A percentile compares a stretch with the other conserved stretches of the same genome.
Conservation (phyloP, 2,797 vertebrate species). For the Amniataba percoides region DNA sequence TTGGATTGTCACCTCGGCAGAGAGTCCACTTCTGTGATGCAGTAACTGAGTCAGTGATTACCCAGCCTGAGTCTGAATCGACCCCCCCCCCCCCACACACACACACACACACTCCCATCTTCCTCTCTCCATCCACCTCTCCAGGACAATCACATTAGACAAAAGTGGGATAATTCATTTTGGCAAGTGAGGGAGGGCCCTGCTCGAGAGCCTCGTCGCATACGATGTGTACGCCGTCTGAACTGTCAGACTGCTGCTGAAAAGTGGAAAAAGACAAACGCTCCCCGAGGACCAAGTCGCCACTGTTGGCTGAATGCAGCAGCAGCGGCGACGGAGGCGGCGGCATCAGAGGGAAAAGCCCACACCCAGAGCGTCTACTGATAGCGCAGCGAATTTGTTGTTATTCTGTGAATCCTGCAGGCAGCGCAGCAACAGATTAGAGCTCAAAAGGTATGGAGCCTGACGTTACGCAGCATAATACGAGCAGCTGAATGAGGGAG, state of each 20-base stretch:
- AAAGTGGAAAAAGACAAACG: constrained; percentile 54
- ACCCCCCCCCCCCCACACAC: too few species aligned
- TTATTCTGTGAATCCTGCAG: constrained; percentile 60
- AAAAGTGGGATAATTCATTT: constrained; percentile 57
- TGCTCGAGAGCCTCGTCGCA: constrained; percentile 33
- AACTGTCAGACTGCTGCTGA: constrained; percentile 47
- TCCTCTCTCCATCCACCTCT: constrained; percentile 49
- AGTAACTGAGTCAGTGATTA: constrained; percentile 54
- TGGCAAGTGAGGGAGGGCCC: constrained; percentile 43
- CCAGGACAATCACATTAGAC: constrained; percentile 51
- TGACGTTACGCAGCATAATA: constrained; percentile 47
- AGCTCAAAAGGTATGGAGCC: constrained; percentile 54
- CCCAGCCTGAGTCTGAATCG: constrained; percentile 35
- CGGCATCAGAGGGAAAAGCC: constrained; percentile 54
- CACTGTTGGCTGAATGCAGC: constrained; percentile 58
- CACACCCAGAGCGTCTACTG: constrained; percentile 69
- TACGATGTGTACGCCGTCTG: constrained; percentile 40
- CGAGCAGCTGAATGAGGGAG: constrained; percentile 37
- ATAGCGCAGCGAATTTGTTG: constrained; percentile 63
- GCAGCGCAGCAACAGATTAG: constrained; percentile 61
- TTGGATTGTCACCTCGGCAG: constrained; percentile 48
- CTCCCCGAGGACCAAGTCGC: constrained; percentile 53
- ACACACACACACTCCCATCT: too few species aligned
- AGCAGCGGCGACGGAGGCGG: constrained; percentile 46
- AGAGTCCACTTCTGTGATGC: constrained; percentile 53